A percentile compares a stretch with the other conserved stretches of the same genome.
Conservation (phyloP, 2,888 invertebrate species). For the Orthonychiurus folsomi region DNA sequence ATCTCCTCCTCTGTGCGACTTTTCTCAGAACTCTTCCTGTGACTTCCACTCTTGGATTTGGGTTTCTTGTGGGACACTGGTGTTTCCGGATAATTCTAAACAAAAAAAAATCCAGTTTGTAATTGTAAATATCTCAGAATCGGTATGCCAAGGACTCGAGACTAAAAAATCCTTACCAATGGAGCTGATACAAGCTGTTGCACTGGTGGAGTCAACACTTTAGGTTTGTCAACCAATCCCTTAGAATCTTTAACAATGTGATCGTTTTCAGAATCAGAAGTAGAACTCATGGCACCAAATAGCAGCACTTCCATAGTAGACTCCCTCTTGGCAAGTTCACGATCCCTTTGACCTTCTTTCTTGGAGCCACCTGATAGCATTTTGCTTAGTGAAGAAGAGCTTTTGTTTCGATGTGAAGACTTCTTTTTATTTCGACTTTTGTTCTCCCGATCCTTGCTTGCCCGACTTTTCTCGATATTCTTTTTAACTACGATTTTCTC, state of each 20-base stretch:
- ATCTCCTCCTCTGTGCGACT: neutral
- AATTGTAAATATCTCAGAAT: neutral
- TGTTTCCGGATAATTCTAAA: conserved; percentile 18
- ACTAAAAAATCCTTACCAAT: neutral
- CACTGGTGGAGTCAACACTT: too few species aligned
- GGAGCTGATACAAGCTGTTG: too few species aligned
- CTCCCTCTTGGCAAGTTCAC: too few species aligned
- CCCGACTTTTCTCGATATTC: neutral
- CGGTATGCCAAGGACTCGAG: neutral
- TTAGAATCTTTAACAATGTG: conserved; percentile 10
- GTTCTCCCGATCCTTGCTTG: neutral
- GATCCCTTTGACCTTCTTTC: conserved; percentile 22
- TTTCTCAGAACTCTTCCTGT: conserved; percentile 6
- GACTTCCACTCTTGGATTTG: conserved; percentile 14
- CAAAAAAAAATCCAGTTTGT: neutral
- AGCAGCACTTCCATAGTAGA: conserved; percentile 35
- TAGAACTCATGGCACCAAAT: conserved; percentile 36
- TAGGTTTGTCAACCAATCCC: neutral
- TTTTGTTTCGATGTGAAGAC: conserved; percentile 7
- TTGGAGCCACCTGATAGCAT: neutral
- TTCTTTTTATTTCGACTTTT: conserved; percentile 5
- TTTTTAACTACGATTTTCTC: conserved; percentile 15
- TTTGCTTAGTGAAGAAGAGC: neutral
- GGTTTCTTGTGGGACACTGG: conserved; percentile 19
- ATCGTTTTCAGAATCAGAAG: conserved; percentile 31